Conservation (phyloP, 1,140 invertebrate species). For the Papilio machaon region DNA sequence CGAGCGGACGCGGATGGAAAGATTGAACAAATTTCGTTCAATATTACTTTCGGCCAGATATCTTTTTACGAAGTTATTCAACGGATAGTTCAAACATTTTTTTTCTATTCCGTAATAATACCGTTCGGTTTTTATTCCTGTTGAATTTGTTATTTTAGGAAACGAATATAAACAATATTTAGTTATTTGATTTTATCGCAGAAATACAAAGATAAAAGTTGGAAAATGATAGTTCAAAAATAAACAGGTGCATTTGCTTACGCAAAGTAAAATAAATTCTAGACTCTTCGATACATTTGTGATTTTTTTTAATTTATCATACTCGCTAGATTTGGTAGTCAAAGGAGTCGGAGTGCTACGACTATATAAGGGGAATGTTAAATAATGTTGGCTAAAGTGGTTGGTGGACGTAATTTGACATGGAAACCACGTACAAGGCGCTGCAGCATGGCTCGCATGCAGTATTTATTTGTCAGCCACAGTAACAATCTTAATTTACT, state of each 20-base stretch:
- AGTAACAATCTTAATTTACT: slow-evolving; percentile 16
- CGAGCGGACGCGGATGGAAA: slow-evolving; percentile 32
- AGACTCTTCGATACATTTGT: neutral
- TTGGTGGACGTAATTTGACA: neutral
- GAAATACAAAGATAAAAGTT: neutral
- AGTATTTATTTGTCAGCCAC: slow-evolving; percentile 12
- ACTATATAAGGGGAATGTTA: slow-evolving; percentile 4
- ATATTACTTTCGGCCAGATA: slow-evolving; percentile 37
- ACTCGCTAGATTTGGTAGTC: neutral
- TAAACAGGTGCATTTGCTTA: neutral
- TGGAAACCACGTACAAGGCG: slow-evolving; percentile 18
- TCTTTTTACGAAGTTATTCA: slow-evolving; percentile 30
- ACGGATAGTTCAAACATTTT: slow-evolving; percentile 25
- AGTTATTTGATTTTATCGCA: neutral
- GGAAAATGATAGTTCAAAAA: neutral
- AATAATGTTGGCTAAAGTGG: slow-evolving; percentile 15
- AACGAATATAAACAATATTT: neutral
- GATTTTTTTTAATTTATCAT: neutral
- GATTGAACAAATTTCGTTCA: slow-evolving; percentile 38
- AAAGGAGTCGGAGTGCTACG: slow-evolving; percentile 1
- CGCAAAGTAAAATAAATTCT: neutral
- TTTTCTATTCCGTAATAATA: slow-evolving; percentile 3
- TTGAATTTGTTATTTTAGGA: neutral
- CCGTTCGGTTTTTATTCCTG: neutral
- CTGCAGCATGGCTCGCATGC: neutral